A percentile compares a stretch with the other conserved stretches of the same genome.
phyloP scores from a whole-genome alignment of 2,113 vertebrate species.

The Ivindomyrus marchei region DNA sequence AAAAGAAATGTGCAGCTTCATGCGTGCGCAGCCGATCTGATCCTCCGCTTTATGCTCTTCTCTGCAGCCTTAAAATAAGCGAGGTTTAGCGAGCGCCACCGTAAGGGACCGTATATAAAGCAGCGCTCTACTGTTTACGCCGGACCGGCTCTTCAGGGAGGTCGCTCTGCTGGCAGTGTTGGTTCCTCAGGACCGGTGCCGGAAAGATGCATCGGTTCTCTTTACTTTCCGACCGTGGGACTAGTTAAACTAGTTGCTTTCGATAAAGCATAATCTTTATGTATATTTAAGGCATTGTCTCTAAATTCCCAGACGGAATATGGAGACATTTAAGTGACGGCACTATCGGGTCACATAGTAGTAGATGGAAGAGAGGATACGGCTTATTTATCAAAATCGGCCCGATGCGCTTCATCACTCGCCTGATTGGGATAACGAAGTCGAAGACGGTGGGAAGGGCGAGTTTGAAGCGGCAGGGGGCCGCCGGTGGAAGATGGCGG shows the following conservation, averaged over 20 bases:
- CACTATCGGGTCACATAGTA: conserved; percentile 31
- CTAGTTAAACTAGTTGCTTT: neutral
- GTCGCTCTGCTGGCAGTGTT: neutral
- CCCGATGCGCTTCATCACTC: conserved; percentile 89
- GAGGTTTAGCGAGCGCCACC: neutral
- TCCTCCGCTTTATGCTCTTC: neutral
- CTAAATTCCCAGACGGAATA: conserved; percentile 21
- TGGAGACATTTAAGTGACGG: conserved; percentile 15
- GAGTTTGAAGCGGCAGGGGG: conserved; percentile 74
- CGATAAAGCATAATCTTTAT: neutral
- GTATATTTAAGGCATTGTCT: neutral
- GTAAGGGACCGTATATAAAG: neutral
- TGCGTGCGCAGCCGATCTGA: neutral
- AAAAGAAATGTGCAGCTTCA: neutral
- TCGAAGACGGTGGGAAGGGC: conserved; percentile 72
- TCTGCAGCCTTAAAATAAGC: neutral
- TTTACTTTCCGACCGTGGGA: neutral
- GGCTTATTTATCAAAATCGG: conserved; percentile 73
- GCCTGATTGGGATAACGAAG: conserved; percentile 78
- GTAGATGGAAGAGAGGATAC: conserved; percentile 64
- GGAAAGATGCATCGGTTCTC: neutral
- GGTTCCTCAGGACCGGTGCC: neutral
- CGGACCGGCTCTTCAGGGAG: neutral
- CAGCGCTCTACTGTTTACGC: neutral
- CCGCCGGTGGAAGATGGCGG: conserved; percentile 81